Conservation (phyloP, 1,140 invertebrate species). For the Lutraria rhynchaena region DNA sequence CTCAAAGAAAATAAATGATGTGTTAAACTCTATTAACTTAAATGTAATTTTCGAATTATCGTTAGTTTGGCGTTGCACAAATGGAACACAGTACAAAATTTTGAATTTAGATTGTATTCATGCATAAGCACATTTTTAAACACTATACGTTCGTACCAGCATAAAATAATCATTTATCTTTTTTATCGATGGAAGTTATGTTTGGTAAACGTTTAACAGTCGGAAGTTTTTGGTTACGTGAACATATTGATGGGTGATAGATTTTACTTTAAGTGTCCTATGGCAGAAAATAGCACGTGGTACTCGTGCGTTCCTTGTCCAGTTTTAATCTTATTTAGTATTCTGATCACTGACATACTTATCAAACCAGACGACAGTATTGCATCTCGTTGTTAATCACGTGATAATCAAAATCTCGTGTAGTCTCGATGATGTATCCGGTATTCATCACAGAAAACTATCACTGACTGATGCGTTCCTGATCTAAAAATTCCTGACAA, state of each 20-base stretch:
- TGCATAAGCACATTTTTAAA: too few relatives aligned
- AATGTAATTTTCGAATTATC: too few relatives aligned
- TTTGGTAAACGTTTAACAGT: neutral
- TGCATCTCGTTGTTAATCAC: neutral
- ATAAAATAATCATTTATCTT: too few relatives aligned
- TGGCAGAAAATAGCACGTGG: neutral
- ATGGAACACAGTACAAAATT: too few relatives aligned
- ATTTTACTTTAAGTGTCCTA: neutral
- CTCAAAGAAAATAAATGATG: too few relatives aligned
- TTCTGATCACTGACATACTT: conserved; percentile 15
- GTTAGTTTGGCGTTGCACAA: too few relatives aligned
- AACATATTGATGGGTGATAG: neutral
- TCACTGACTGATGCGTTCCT: conserved; percentile 40
- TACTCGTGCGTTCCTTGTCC: neutral
- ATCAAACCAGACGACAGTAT: neutral
- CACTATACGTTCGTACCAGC: too few relatives aligned
- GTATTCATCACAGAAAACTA: conserved; percentile 8
- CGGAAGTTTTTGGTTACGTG: neutral
- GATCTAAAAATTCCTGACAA: conserved; percentile 19
- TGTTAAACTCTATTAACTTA: too few relatives aligned
- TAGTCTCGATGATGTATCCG: conserved; percentile 15
- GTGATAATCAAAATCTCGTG: conserved; percentile 41
- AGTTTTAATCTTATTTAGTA: conserved; percentile 15
- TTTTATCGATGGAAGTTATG: neutral
- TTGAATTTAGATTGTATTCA: too few relatives aligned